phyloP scores from a whole-genome alignment of 37 sponge, comb jelly and placozoan genomes.

The Aplysina aerophoba region DNA sequence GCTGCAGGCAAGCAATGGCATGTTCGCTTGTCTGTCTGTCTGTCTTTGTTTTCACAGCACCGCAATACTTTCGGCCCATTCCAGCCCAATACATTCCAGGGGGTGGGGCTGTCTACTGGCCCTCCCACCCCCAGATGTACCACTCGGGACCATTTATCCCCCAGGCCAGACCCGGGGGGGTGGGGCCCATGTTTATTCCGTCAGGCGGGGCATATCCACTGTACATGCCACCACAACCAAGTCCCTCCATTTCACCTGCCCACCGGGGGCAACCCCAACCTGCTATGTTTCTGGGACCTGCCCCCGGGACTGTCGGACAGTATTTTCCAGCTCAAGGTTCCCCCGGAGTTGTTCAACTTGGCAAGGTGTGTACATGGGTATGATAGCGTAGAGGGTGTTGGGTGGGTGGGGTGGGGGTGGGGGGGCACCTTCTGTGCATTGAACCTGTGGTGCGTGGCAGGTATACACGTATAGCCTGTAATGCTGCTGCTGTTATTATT shows the following conservation, averaged over 20 bases:
- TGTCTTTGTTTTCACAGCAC: neutral
- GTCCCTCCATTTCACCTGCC: neutral
- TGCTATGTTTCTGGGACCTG: no score
- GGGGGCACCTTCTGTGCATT: no score
- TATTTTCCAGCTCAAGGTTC: no score
- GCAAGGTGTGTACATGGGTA: no score
- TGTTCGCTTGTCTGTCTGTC: neutral
- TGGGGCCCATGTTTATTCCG: neutral
- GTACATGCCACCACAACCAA: neutral
- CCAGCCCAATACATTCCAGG: neutral
- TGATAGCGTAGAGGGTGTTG: no score
- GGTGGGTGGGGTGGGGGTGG: no score
- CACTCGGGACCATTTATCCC: neutral
- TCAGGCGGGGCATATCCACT: slow-evolving; percentile 1
- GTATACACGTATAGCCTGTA: no score
- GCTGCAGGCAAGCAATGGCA: neutral
- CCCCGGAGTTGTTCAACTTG: no score
- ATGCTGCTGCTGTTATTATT: no score
- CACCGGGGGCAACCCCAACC: neutral
- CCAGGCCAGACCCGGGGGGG: neutral
- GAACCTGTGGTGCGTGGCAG: no score
- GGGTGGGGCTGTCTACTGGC: neutral
- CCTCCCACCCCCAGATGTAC: neutral
- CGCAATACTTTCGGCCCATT: neutral
- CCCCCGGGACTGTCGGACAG: no score